Evolutionary conservation across 2,888 invertebrate species (phyloP).

Genomic region (Ormyrus thymus): DNA sequence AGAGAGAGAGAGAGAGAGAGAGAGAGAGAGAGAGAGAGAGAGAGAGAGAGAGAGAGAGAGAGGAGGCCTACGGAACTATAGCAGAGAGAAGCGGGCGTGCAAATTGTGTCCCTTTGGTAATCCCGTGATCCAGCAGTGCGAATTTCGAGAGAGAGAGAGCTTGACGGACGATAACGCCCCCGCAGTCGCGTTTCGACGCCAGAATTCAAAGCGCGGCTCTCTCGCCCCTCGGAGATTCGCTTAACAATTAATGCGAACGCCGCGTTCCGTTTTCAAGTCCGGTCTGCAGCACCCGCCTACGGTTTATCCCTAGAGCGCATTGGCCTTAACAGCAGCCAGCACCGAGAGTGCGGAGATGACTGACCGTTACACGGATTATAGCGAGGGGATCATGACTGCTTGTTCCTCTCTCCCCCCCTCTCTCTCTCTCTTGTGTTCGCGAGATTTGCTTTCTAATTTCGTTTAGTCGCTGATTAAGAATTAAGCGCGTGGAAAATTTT

Average conservation of each 20-base stretch:
- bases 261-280: not conserved
- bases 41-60: no score
- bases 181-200: not conserved
- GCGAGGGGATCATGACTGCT: not conserved
- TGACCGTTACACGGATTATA: conserved; percentile 8
- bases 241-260: conserved; percentile 19
- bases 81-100: not conserved
- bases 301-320: not conserved
- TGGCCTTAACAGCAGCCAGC: conserved; percentile 2
- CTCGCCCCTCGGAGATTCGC: conserved; percentile 2
- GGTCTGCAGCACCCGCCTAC: no score
- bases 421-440: not conserved
- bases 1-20: no score
- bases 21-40: no score
- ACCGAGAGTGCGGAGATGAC: conserved; percentile 1
- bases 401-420: no score
- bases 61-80: no score
- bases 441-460: not conserved
- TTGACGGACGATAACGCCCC: no score
- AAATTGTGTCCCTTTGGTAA: not conserved
- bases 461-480: no score
- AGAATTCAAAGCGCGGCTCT: not conserved
- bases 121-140: no score
- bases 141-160: no score
- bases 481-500: no score